These are phyloP conservation scores for Orgyia antiqua DNA, from an alignment of 2,888 invertebrate genomes.

Conservation along the genomic window DNA sequence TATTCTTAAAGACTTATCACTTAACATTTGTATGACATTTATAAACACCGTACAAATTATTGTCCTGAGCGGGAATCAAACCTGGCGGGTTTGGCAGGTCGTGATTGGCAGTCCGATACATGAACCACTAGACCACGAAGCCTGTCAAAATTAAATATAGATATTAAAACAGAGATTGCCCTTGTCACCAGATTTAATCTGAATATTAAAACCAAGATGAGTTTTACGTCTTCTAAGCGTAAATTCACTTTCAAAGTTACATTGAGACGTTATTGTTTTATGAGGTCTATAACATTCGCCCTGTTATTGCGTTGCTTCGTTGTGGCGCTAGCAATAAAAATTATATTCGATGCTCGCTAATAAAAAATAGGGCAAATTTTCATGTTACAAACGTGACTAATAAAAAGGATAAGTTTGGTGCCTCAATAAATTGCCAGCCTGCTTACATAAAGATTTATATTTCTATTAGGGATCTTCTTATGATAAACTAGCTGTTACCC, in stretches of 20 bases:
- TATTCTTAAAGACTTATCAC: too few relatives aligned
- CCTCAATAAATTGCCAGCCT: constrained; percentile 55
- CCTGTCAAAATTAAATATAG: too few relatives aligned
- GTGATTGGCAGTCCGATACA: too few relatives aligned
- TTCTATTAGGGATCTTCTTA: constrained; percentile 51
- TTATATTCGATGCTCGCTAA: constrained; percentile 31
- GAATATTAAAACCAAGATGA: constrained; percentile 24
- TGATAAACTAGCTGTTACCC: too few relatives aligned
- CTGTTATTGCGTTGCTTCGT: constrained; percentile 27
- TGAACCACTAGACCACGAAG: too few relatives aligned
- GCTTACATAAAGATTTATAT: constrained; percentile 55
- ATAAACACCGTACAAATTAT: too few relatives aligned
- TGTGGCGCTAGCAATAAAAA: constrained; percentile 18
- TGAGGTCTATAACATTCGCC: constrained; percentile 27
- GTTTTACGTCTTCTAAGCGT: constrained; percentile 24
- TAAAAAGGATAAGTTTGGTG: constrained; percentile 56
- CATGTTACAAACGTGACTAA: constrained; percentile 63
- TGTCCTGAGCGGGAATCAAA: too few relatives aligned
- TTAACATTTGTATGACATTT: too few relatives aligned
- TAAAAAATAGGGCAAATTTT: constrained; percentile 42
- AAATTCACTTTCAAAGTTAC: constrained; percentile 29
- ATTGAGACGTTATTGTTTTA: constrained; percentile 31
- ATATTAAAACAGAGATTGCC: too few relatives aligned
- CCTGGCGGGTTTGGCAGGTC: too few relatives aligned
- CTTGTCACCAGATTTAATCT: constrained; percentile 8